Evolutionary conservation across 2,113 vertebrate species (phyloP), one percentile per base, ranked within the genome.

Genomic region (Upupa epops): DNA sequence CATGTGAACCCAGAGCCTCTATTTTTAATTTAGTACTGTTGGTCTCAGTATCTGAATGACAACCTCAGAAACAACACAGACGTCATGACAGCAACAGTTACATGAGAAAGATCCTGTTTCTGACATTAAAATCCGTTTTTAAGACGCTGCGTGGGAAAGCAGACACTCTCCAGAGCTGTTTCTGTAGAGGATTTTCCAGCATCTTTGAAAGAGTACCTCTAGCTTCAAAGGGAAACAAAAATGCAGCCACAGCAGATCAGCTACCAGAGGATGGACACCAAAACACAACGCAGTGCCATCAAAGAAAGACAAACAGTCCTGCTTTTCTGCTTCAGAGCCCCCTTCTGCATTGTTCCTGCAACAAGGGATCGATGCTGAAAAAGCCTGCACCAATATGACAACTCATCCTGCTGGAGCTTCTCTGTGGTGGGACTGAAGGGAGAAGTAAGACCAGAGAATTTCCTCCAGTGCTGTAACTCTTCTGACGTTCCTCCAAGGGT

Each of bases 281-380:
- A 65, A 54, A 34, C 0, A 0, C 2, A 46, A 73, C 2, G 24
- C 3, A 0, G 8, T 58, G 20, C 29, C 18, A 49, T 10, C 2
- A 1, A 22, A 48, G 58, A 55, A 52, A 56, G 25, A 46, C 1
- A 1, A 32, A 37, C 7, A 21, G 28, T 7, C 17, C 66, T 11
- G 63, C 29, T 17, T 3, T 40, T 46, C 71, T 48, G 1, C 45
- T 29, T 6, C 1, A 3, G 32, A 58, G 37, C 7, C 4, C 8
- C 17, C n/a, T 25, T 5, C 37, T n/a, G 54, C 80, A 31, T 54
- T 66, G 42, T 5, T n/a, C 37, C 68, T 31, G 48, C 31, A 60
- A 19, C 0, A 71, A 32, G 31, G 63, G 32, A 71, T 15, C 46
- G 4, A 4, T 1, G 22, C 66, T 71, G 61, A 9, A 32, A 36